A percentile compares a stretch with the other conserved stretches of the same genome.
Evolutionary conservation across 1,140 invertebrate genomes (phyloP).

Genomic region (Littorina saxatilis): DNA sequence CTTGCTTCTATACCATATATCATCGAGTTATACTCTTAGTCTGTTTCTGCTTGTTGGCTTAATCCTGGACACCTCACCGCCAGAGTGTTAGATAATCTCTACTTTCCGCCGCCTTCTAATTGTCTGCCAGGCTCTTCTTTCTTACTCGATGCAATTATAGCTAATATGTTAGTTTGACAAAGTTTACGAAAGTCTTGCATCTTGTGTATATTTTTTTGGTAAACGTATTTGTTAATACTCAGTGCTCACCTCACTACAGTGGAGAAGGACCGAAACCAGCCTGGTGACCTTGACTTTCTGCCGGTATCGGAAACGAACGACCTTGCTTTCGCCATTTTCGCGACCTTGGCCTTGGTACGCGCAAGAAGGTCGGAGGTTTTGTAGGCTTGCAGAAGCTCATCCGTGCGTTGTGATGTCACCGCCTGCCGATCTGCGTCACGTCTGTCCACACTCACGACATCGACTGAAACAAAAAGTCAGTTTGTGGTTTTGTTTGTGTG

Average conservation of each 20-base stretch:
- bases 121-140: too few species aligned
- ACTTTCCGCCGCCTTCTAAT: too few species aligned
- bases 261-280: constrained; percentile 44
- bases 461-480: constrained; percentile 48
- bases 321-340: constrained; percentile 31
- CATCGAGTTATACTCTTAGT: too few species aligned
- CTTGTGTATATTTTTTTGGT: too few species aligned
- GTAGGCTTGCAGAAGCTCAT: constrained; percentile 50
- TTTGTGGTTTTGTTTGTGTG: not conserved
- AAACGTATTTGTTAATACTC: too few species aligned
- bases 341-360: constrained; percentile 52
- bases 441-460: constrained; percentile 61
- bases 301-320: not conserved
- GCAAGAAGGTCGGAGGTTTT: constrained; percentile 55
- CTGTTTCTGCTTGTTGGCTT: too few species aligned
- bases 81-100: too few species aligned
- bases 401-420: constrained; percentile 45
- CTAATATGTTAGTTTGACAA: too few species aligned
- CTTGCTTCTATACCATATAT: too few species aligned
- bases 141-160: too few species aligned
- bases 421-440: constrained; percentile 47
- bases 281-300: constrained; percentile 20
- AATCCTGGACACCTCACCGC: too few species aligned
- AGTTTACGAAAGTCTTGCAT: too few species aligned
- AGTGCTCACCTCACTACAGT: constrained; percentile 46